A percentile compares a stretch with the other conserved stretches of the same genome.
phyloP scores from a whole-genome alignment of 2,113 vertebrate species.

The rat (Rattus norvegicus) region DNA sequence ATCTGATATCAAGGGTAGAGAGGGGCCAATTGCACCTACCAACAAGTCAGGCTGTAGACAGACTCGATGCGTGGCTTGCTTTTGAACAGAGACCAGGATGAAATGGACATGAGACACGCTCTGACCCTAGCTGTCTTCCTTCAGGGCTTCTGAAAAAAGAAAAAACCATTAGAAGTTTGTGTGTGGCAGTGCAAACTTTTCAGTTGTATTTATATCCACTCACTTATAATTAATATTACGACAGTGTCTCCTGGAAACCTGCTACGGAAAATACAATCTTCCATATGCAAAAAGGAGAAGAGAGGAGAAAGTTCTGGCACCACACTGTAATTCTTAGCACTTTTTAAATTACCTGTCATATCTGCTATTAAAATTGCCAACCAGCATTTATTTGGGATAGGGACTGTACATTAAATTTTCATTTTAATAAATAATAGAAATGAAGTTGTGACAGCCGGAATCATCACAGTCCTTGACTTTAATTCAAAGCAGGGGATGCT shows the following conservation, averaged over 20 bases:
- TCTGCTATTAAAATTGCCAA: conserved; percentile 47
- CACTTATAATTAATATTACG: conserved; percentile 18
- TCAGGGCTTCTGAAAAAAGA: neutral
- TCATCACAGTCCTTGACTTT: neutral
- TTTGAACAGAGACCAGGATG: conserved; percentile 12
- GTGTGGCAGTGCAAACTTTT: neutral
- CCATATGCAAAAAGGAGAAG: neutral
- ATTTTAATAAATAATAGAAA: conserved; percentile 60
- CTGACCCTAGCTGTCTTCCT: neutral
- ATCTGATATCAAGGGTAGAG: neutral
- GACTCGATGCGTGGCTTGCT: neutral
- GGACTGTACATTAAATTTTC: conserved; percentile 53
- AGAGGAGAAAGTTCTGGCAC: neutral
- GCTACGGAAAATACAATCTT: conserved; percentile 23
- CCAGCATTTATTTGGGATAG: conserved; percentile 60
- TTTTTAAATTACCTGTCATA: conserved; percentile 65
- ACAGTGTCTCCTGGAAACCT: neutral
- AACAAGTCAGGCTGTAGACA: neutral
- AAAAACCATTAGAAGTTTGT: neutral
- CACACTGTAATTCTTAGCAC: neutral
- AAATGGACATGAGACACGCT: neutral
- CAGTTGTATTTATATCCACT: neutral
- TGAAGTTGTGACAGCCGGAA: neutral
- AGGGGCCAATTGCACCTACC: neutral
- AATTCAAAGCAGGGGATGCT: neutral